A percentile compares a stretch with the other conserved stretches of the same genome.
phyloP scores from a whole-genome alignment of 2,113 vertebrate genomes.

The Tautogolabrus adspersus region DNA sequence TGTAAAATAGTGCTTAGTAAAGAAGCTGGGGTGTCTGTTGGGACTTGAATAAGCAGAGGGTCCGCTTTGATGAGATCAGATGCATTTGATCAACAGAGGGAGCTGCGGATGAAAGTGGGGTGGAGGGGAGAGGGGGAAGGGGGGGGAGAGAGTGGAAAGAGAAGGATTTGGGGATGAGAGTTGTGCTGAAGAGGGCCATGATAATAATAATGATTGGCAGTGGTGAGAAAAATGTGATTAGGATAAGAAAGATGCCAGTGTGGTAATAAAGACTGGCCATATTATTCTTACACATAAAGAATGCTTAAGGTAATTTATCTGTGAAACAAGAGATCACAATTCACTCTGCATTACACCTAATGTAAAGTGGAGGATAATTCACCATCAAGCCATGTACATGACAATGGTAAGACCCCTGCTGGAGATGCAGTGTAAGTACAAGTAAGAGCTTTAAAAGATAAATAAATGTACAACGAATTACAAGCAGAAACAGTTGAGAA shows the following conservation, averaged over 20 bases:
- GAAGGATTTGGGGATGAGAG: slow-evolving; percentile 69
- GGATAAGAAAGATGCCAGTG: slow-evolving; percentile 5
- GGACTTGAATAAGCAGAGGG: slow-evolving; percentile 80
- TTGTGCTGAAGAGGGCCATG: slow-evolving; percentile 62
- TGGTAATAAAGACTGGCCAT: neutral
- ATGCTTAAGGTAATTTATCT: slow-evolving; percentile 29
- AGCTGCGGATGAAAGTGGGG: slow-evolving; percentile 75
- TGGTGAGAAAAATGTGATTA: slow-evolving; percentile 43
- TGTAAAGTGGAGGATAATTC: slow-evolving; percentile 34
- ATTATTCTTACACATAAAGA: neutral
- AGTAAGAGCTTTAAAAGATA: slow-evolving; percentile 8
- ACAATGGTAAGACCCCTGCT: slow-evolving; percentile 82
- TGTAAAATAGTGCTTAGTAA: slow-evolving; percentile 79
- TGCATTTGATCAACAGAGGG: slow-evolving; percentile 82
- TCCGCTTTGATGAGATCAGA: slow-evolving; percentile 82
- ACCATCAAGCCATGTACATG: slow-evolving; percentile 46
- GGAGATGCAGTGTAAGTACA: slow-evolving; percentile 73
- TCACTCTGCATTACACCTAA: slow-evolving; percentile 4
- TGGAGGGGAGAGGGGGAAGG: neutral
- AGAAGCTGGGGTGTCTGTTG: slow-evolving; percentile 75
- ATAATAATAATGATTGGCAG: slow-evolving; percentile 61
- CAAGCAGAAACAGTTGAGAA: neutral
- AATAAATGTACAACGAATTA: neutral
- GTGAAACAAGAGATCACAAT: slow-evolving; percentile 20
- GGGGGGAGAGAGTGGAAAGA: slow-evolving; percentile 27